These are phyloP conservation scores for Zygogramma bicolorata DNA, from an alignment of 2,888 invertebrate species.

Conservation along the genomic window DNA sequence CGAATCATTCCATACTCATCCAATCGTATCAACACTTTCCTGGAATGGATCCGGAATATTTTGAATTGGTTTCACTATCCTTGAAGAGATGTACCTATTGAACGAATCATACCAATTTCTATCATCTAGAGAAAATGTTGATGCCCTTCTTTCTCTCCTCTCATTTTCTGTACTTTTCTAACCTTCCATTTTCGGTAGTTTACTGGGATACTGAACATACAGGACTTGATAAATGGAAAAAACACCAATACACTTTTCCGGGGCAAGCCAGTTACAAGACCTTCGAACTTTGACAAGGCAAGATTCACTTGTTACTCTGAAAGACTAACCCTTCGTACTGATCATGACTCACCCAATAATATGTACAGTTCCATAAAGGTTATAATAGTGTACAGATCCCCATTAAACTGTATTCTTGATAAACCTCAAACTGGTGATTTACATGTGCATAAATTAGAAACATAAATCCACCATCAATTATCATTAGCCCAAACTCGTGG, in stretches of 20 bases:
- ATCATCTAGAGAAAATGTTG: not conserved
- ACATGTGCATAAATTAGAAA: no score
- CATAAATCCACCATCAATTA: no score
- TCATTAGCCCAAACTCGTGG: no score
- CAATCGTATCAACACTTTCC: not conserved
- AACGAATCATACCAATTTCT: no score
- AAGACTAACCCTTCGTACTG: conserved; percentile 29
- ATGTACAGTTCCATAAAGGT: not conserved
- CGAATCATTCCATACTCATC: not conserved
- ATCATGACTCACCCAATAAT: conserved; percentile 9
- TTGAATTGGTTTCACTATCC: no score
- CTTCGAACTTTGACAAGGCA: conserved; percentile 50
- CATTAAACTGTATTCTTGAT: no score
- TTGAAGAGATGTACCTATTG: no score
- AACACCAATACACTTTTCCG: conserved; percentile 48
- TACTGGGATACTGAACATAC: conserved; percentile 55
- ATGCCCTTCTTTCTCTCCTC: not conserved
- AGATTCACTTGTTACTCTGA: conserved; percentile 37
- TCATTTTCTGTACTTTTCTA: conserved; percentile 19
- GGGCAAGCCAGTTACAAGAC: conserved; percentile 52
- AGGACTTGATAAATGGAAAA: conserved; percentile 52
- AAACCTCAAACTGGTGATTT: no score
- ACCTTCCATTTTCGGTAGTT: conserved; percentile 50
- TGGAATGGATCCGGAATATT: not conserved
- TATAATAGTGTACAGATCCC: not conserved